A percentile compares a stretch with the other conserved stretches of the same genome.
These are phyloP conservation scores for Amphimallon solstitiale DNA, from an alignment of 2,888 invertebrate species.

Conservation along the genomic window DNA sequence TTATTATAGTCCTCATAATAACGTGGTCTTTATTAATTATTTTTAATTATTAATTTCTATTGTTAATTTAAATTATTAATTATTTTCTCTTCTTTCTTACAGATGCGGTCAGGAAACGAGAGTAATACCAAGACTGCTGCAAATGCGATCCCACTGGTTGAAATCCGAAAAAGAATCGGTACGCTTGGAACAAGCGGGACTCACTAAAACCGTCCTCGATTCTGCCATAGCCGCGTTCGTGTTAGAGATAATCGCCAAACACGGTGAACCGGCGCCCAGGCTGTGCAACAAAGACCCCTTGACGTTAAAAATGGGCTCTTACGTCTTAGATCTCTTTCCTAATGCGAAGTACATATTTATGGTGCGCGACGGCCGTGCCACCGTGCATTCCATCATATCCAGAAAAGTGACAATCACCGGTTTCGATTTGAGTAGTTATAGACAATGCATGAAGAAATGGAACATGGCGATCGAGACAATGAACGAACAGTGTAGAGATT, in stretches of 20 bases:
- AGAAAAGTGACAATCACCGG: constrained; percentile 77
- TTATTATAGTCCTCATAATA: no score
- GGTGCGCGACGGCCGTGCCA: constrained; percentile 98
- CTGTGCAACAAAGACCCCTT: constrained; percentile 99
- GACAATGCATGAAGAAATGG: constrained; percentile 97
- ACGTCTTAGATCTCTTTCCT: constrained; percentile 94
- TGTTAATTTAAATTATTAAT: neutral
- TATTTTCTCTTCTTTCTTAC: constrained; percentile 50
- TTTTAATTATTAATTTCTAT: no score
- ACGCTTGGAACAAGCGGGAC: constrained; percentile 92
- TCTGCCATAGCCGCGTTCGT: constrained; percentile 97
- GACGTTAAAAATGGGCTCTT: constrained; percentile 95
- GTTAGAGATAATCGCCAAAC: constrained; percentile 93
- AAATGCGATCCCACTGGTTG: constrained; percentile 95
- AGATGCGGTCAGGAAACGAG: constrained; percentile 97
- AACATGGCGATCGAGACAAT: constrained; percentile 94
- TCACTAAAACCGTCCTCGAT: constrained; percentile 90
- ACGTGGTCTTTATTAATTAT: no score
- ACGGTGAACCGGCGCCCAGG: constrained; percentile 93
- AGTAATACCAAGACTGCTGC: constrained; percentile 95
- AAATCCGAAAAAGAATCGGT: constrained; percentile 92
- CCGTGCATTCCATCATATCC: constrained; percentile 97
- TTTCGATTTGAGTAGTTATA: constrained; percentile 93
- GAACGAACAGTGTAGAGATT: constrained; percentile 90
- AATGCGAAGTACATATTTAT: constrained; percentile 98